Evolutionary conservation across 2,888 invertebrate species (phyloP), one percentile per base, ranked within the genome.

Genomic region (Caenorhabditis sp.): DNA sequence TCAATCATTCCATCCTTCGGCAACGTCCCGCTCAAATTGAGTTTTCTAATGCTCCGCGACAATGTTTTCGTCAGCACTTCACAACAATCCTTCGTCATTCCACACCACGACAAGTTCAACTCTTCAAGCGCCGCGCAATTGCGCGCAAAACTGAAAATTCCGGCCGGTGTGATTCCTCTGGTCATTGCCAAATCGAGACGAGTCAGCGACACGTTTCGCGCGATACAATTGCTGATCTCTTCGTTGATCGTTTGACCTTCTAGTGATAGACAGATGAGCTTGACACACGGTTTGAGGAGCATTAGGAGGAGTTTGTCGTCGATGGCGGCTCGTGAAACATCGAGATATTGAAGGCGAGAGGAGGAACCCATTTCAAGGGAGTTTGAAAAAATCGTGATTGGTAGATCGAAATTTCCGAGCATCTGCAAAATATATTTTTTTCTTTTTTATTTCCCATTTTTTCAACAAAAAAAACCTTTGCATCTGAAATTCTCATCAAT

Each of bases 141-240:
- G 8, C 24, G 19, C 31, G 55, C 27, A 8, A 73, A 59, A 14
- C 58, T 12, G 6, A 24, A 27, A 1, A 62, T 64, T 12, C 69
- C 60, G 2, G 27, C 17, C 0, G 1, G 6, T 1, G 60, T 63
- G 57, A 74, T 51, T 57, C 73, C 73, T 1, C 5, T 17, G 0
- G 66, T 74, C 66, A 74, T 66, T 8, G 73, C 69, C 1, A 74
- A 63, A 54, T 74, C 73, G 0, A 74, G 49, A 10, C 62, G 51
- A 6, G 49, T 21, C 8, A 74, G 66, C 4, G 26, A 26, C 1
- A 23, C 24, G 37, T 74, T 74, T 3, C n/a, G 17, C 1, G 63
- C 26, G 8, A 74, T 51, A 23, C 51, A 73, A n/a, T 26, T 31
- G 8, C 63, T 59, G 1, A 66, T 43, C 1, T 62, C 37, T 19